Conservation (phyloP, 2,888 invertebrate species). For the Pecten maximus region DNA sequence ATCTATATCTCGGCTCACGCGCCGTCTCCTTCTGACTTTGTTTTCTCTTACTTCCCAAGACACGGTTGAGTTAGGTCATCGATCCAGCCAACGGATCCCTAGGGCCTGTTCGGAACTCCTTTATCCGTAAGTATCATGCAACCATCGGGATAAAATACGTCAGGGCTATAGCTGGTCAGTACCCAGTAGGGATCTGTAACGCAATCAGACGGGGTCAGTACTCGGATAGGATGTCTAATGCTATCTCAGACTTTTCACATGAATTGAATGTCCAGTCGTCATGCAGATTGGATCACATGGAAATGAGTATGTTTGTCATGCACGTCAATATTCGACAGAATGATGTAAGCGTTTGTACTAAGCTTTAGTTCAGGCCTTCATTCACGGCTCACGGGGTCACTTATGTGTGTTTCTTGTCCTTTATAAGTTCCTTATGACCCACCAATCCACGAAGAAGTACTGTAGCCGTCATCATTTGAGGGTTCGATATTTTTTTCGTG, state of each 20-base stretch:
- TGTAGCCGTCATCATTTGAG: too few relatives aligned
- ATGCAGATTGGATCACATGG: neutral
- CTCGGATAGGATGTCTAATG: neutral
- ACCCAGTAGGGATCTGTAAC: neutral
- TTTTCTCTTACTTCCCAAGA: neutral
- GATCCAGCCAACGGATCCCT: neutral
- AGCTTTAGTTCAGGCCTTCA: too few relatives aligned
- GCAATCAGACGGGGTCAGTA: neutral
- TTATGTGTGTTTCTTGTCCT: too few relatives aligned
- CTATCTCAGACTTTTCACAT: neutral
- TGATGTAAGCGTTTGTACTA: neutral
- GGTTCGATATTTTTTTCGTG: too few relatives aligned
- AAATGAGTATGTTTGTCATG: neutral
- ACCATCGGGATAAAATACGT: neutral
- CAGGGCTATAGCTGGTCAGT: neutral
- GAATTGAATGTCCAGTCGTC: neutral
- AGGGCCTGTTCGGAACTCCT: neutral
- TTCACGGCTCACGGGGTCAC: too few relatives aligned
- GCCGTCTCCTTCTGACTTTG: neutral
- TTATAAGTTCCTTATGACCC: too few relatives aligned
- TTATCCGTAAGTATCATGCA: neutral
- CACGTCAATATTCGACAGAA: neutral
- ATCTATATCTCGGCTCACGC: neutral
- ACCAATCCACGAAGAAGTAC: too few relatives aligned
- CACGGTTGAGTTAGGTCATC: neutral